Base-by-base conservation (phyloP, 2,888 invertebrate species). In the Seira ritae region DNA sequence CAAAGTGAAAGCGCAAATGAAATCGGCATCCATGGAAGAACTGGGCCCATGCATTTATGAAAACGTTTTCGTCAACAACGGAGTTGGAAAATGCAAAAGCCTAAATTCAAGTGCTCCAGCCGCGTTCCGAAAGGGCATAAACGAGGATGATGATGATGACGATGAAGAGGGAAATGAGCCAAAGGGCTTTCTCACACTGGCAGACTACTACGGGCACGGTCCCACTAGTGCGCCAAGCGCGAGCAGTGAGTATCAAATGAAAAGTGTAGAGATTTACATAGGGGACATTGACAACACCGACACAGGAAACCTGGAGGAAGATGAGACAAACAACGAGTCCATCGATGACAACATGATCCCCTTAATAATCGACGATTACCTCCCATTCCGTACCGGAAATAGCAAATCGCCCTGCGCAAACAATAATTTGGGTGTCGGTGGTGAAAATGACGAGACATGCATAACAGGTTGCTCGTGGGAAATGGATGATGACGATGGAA, bases 381-480 rank as follows among this genome's bases (percentile, higher is more conserved):
- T 81, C 55, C 67, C 81, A 0, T n/a, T 24, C 6, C 69, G 75
- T 69, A 69, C 17, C 46, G 37, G 31, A 50, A 75, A n/a, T n/a
- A n/a, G 65, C 22, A 75, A 75, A 6, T 75, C 68, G 0, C 67
- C 75, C 10, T 67, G 67, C 22, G 31, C 46, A 8, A 24, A 3
- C 15, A 66, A 42, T 50, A 66, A 46, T 23, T 15, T 3, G 50
- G 37, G 17, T 15, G 37, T 71, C 20, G 80, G 37, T 2, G 72
- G 73, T 24, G 76, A 19, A 8, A 73, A 76, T 19, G 81, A 81
- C 60, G 81, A 81, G 65, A 81, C 81, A 50, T 73, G 75, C 69
- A 71, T 81, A 75, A 81, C 81, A 75, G 81, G 81, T 75, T 80
- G 80, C 19, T 81, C 81, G 10, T 81, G 81, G 81, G 81, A 81